Evolutionary conservation across 2,888 invertebrate species (phyloP), one percentile per base, ranked within the genome.

Genomic region (Heliconius hortense): DNA sequence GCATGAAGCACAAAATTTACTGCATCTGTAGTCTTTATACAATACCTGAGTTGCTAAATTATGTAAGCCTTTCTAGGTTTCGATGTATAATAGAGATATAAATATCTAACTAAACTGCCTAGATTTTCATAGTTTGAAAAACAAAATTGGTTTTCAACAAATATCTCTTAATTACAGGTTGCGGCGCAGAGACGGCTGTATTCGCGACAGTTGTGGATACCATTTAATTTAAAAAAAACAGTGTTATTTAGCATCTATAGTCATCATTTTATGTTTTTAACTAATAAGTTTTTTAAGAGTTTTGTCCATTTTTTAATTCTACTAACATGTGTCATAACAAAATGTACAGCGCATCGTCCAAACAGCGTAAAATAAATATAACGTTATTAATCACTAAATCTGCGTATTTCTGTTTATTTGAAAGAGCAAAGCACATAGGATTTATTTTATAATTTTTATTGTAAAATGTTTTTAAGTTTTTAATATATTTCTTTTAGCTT

Each of bases 1-100:
- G 26, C 48, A 48, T 53, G 68, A 68, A 68, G 48, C 48, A 53
- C 53, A 48, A 53, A 68, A 68, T 68, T 68, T 28, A 68, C 21
- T 28, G 31, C 35, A 35, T 35, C 35, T 35, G 35, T 31, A 64
- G 68, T 26, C 10, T 48, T 68, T 48, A 53, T 63, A 35, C 35
- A 63, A 35, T 35, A 63, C 11, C 35, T 21, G 1, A 63, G n/a
- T 21, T n/a, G 35, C 31, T 35, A 10, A 63, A n/a, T 63, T 63
- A 63, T 35, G 3, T 35, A 63, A 63, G 21, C 63, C 10, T 31
- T 63, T 10, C 31, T 63, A 63, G 31, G 1, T n/a, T 10, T 56
- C 35, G 1, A 35, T 35, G 35, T 35, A 35, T 35, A 35, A 35
- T 1, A 35, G 35, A 1, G 1, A 10, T 35, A 10, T 10, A 35